Evolutionary conservation across 2,888 invertebrate genomes (phyloP), one percentile per base, ranked within the genome.

Genomic region (Nomada flava): DNA sequence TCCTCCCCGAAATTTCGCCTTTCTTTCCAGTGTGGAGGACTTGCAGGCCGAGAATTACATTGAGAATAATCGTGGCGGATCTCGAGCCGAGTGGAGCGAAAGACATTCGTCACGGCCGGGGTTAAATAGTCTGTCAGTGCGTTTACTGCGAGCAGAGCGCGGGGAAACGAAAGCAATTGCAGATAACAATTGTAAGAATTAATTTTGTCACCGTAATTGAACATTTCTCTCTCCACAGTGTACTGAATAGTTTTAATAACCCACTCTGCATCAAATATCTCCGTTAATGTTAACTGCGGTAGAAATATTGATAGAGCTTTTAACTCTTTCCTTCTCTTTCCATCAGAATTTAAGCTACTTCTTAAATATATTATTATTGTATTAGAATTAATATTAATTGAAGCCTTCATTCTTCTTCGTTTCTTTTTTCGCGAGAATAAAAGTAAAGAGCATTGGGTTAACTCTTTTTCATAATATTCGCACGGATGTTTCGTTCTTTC

Each of bases 61-160:
- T 53, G 10, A 10, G 53, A n/a, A 67, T 50, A 50, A 18, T 59
- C 55, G 55, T 55, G 15, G 55, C n/a, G 42, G 44, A 69, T 69
- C 57, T 26, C 57, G 23, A n/a, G 44, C 42, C 13, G 59, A 36
- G 26, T 26, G n/a, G 29, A 59, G 57, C 57, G 69, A 59, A 59
- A 47, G n/a, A 59, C 47, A 44, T 44, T 44, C 44, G 42, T 53
- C 59, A 62, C 60, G 42, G 1, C 42, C 10, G 47, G n/a, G 60
- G 36, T 42, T 64, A 44, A 57, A 73, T 64, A 29, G 47, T 64
- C 64, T 20, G 47, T 73, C 64, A 44, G 52, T 50, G 55, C 53
- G 63, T 20, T 36, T 11, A 18, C n/a, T 53, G n/a, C n/a, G n/a
- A n/a, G n/a, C 10, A n/a, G 53, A 53, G 53, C 20, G 53, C n/a